Percentiles rank a stretch among this genome's conserved stretches.
phyloP scores from a whole-genome alignment of 2,888 invertebrate species.

The Schrankia costaestrigalis region DNA sequence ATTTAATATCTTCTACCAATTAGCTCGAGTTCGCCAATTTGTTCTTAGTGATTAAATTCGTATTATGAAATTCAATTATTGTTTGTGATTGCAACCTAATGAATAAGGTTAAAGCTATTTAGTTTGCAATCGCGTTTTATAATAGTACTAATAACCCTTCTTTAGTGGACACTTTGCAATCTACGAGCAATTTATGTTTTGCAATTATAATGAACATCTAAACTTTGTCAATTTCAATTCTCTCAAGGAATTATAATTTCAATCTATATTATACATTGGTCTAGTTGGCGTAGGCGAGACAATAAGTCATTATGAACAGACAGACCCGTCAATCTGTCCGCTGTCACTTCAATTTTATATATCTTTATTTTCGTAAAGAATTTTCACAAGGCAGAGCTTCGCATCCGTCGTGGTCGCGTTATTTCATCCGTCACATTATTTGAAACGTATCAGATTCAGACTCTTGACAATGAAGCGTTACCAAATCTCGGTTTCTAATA shows the following conservation, averaged over 20 bases:
- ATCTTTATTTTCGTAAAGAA: conserved; percentile 35
- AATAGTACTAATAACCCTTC: no score
- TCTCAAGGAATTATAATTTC: conserved; percentile 10
- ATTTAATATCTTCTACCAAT: no score
- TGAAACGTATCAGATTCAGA: conserved; percentile 61
- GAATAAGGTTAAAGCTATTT: no score
- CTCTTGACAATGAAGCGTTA: conserved; percentile 37
- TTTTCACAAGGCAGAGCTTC: conserved; percentile 31
- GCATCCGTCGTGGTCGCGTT: conserved; percentile 42
- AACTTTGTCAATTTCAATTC: conserved; percentile 8
- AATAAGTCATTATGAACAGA: conserved; percentile 45
- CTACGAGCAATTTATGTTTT: no score
- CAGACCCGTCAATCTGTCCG: conserved; percentile 34
- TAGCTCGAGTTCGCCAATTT: no score
- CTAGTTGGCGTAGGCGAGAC: conserved; percentile 34
- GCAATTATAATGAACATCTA: no score
- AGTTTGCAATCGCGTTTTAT: no score
- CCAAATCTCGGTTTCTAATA: conserved; percentile 21
- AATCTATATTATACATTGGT: conserved; percentile 12
- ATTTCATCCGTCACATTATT: conserved; percentile 68
- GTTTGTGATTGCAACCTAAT: no score
- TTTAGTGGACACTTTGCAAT: no score
- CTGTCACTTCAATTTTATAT: conserved; percentile 35
- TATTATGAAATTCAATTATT: no score
- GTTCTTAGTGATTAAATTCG: no score